Evolutionary conservation across 2,888 invertebrate species (phyloP).

Genomic region (Drosophila incognita): DNA sequence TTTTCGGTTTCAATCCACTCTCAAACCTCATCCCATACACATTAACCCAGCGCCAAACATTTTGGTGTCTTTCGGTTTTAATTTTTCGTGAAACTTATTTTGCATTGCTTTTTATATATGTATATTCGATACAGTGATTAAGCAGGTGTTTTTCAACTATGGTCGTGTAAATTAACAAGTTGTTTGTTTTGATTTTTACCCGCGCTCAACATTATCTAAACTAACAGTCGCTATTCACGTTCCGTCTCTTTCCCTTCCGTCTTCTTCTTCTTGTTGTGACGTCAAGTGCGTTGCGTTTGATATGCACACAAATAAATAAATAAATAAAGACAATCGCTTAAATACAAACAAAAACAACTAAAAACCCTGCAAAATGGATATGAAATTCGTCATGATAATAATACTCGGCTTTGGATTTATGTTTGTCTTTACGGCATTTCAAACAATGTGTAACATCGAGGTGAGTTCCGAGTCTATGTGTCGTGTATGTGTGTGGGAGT

Average conservation of each 20-base stretch:
- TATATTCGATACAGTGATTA: slow-evolving; percentile 3
- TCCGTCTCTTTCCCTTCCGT: neutral
- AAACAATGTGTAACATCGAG: slow-evolving; percentile 98
- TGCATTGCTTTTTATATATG: slow-evolving; percentile 12
- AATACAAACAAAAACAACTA: slow-evolving; percentile 2
- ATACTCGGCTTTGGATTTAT: slow-evolving; percentile 97
- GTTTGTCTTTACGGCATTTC: slow-evolving; percentile 98
- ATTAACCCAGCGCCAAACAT: slow-evolving; percentile 28
- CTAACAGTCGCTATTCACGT: slow-evolving; percentile 5
- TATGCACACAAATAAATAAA: slow-evolving; percentile 35
- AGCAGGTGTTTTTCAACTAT: slow-evolving; percentile 14
- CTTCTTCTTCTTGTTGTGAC: slow-evolving; percentile 26
- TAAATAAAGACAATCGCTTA: slow-evolving; percentile 7
- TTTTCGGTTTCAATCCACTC: slow-evolving; percentile 42
- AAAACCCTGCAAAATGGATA: slow-evolving; percentile 85
- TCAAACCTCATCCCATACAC: slow-evolving; percentile 50
- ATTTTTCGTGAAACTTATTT: slow-evolving; percentile 31
- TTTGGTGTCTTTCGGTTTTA: slow-evolving; percentile 39
- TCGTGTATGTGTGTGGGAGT: slow-evolving; percentile 34
- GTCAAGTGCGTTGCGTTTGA: slow-evolving; percentile 37
- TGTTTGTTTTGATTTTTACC: slow-evolving; percentile 12
- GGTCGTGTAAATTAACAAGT: neutral
- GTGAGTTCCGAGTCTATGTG: slow-evolving; percentile 86
- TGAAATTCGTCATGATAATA: slow-evolving; percentile 93
- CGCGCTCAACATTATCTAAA: slow-evolving; percentile 12